Conservation (phyloP, 2,113 vertebrate species). For the Stegastes partitus region DNA sequence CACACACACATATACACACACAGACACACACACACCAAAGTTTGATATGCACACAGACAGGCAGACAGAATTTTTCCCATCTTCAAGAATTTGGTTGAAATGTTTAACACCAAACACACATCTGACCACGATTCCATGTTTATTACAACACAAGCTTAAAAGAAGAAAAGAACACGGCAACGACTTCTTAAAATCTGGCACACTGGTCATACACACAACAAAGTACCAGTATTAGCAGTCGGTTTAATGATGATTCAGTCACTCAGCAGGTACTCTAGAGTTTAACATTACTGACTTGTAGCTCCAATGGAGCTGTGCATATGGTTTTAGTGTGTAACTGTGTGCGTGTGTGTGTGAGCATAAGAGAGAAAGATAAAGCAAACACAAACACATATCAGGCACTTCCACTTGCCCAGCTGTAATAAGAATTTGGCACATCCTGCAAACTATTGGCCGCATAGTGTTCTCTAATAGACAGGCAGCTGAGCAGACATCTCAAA, state of each 20-base stretch:
- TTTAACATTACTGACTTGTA: slow-evolving; percentile 6
- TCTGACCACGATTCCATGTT: slow-evolving; percentile 27
- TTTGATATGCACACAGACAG: not conserved
- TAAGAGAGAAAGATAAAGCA: slow-evolving; percentile 22
- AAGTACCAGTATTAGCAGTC: slow-evolving; percentile 29
- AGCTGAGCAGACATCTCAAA: slow-evolving; percentile 12
- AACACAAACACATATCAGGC: not conserved
- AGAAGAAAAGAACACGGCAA: slow-evolving; percentile 26
- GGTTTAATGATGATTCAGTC: slow-evolving; percentile 21
- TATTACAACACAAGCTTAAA: slow-evolving; percentile 22
- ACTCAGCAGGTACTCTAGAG: slow-evolving; percentile 4
- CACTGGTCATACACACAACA: slow-evolving; percentile 24
- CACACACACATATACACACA: slow-evolving; percentile 46
- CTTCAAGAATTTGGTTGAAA: not conserved
- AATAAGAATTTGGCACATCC: slow-evolving; percentile 40
- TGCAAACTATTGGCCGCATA: slow-evolving; percentile 11
- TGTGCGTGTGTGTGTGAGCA: not conserved
- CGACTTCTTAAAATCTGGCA: slow-evolving; percentile 1
- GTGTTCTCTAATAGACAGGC: slow-evolving; percentile 25
- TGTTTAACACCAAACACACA: slow-evolving; percentile 22
- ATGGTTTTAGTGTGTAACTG: slow-evolving; percentile 1
- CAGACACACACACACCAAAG: slow-evolving; percentile 30
- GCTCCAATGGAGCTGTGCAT: not conserved
- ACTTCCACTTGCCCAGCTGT: not conserved
- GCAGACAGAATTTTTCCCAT: not conserved